Evolutionary conservation across 2,888 invertebrate genomes (phyloP).

Genomic region (Tupiocoris notatus): DNA sequence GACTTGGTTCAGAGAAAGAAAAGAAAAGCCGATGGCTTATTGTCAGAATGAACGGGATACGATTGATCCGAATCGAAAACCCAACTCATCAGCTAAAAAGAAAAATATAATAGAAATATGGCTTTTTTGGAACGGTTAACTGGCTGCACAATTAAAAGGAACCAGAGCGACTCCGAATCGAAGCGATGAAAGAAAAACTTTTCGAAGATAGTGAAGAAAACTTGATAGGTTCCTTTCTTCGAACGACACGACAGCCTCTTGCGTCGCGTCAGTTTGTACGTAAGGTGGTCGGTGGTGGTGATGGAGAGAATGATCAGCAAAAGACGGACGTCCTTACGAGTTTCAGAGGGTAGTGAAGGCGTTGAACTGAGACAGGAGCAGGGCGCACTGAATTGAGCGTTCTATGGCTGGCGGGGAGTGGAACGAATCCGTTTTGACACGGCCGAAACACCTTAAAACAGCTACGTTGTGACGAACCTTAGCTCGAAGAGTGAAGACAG

Average conservation of each 20-base stretch:
- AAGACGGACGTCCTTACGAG: neutral
- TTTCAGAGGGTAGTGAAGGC: neutral
- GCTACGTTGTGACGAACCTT: conserved; percentile 12
- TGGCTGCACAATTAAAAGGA: neutral
- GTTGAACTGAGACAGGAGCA: neutral
- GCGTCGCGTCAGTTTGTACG: neutral
- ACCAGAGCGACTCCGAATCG: neutral
- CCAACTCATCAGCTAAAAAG: neutral
- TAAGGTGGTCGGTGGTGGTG: neutral
- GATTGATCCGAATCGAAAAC: neutral
- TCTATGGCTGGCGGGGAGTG: conserved; percentile 4
- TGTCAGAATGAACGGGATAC: neutral
- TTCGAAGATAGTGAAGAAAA: neutral
- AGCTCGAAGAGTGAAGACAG: neutral
- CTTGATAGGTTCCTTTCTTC: neutral
- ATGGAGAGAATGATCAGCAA: neutral
- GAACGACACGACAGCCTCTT: neutral
- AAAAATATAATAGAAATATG: neutral
- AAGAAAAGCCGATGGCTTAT: too few species aligned
- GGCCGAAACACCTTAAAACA: conserved; percentile 18
- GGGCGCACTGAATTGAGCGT: neutral
- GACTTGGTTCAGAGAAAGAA: too few species aligned
- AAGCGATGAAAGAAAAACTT: neutral
- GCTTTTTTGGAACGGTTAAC: neutral
- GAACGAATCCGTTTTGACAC: conserved; percentile 28